Evolutionary conservation across 2,113 vertebrate species (phyloP), one percentile per base, ranked within the genome.

Genomic region (Pedionomus torquatus): DNA sequence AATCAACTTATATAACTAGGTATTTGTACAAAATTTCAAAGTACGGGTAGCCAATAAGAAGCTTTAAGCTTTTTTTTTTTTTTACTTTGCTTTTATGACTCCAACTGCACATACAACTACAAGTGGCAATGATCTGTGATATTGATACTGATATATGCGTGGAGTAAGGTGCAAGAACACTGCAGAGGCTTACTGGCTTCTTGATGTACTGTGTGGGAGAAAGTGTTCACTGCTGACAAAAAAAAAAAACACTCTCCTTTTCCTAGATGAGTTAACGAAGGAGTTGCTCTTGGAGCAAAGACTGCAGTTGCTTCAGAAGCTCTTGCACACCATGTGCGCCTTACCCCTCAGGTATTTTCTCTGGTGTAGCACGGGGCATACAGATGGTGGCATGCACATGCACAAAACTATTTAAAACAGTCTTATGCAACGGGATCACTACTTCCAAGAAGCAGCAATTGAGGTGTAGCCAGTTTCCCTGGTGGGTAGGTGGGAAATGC

Each of bases 401-500:
- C 30, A 13, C 9, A 2, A 14, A 77, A 35, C 31, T 52, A 1
- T 51, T 51, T n/a, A 24, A 52, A 49, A 69, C 51, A 7, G 21
- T 7, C 6, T 13, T 8, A 3, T 1, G 5, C 17, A 35, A 13
- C 57, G n/a, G 58, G 48, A 17, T 49, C 13, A 2, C 52, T 83
- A 20, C 26, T 79, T 79, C n/a, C 13, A 30, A 24, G 49, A 17
- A 75, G 31, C 1, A 46, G 37, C 4, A 7, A 57, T 21, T 14
- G 63, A 51, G 60, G 33, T 71, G 2, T 41, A 86, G 54, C 66
- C 43, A 4, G 13, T 68, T 83, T 24, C 41, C 33, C 21, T 28
- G 0, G 0, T 28, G 61, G 76, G 14, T 30, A 4, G 18, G 2
- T 57, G 44, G 66, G 76, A 20, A 12, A 12, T 10, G 41, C 0